A percentile compares a stretch with the other conserved stretches of the same genome.
Evolutionary conservation across 2,797 vertebrate genomes (phyloP).

Genomic region (Potorous gilbertii): DNA sequence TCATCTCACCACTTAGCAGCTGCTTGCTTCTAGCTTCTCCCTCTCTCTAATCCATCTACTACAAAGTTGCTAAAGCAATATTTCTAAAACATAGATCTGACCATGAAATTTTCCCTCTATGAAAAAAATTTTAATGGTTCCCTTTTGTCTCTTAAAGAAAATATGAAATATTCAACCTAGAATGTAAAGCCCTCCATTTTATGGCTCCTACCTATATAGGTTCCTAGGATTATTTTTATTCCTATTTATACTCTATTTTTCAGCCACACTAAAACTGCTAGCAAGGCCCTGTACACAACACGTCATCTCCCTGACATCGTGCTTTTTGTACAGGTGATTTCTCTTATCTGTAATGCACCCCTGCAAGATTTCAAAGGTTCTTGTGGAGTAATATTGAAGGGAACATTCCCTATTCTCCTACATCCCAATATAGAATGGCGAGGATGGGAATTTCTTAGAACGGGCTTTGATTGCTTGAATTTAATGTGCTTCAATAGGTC

Average conservation of each 20-base stretch:
- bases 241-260: neutral
- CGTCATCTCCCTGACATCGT: neutral
- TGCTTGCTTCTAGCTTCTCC: neutral
- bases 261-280: neutral
- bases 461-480: too few relatives aligned
- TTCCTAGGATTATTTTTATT: neutral
- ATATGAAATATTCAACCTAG: neutral
- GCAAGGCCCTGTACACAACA: neutral
- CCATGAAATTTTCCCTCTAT: neutral
- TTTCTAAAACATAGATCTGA: neutral
- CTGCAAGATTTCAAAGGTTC: too few relatives aligned
- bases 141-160: neutral
- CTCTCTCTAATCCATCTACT: neutral
- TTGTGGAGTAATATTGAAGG: too few relatives aligned
- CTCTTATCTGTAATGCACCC: neutral
- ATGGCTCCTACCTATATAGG: neutral
- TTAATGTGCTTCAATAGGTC: too few relatives aligned
- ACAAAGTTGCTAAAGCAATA: neutral
- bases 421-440: too few relatives aligned
- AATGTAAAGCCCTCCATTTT: neutral
- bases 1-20: neutral
- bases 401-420: too few relatives aligned
- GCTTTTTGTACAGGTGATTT: neutral
- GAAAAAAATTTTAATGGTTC: neutral
- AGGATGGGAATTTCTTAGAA: too few relatives aligned